Percentiles rank a stretch among this genome's conserved stretches.
Evolutionary conservation across 1,140 invertebrate species (phyloP).

Genomic region (Elysia chlorotica): DNA sequence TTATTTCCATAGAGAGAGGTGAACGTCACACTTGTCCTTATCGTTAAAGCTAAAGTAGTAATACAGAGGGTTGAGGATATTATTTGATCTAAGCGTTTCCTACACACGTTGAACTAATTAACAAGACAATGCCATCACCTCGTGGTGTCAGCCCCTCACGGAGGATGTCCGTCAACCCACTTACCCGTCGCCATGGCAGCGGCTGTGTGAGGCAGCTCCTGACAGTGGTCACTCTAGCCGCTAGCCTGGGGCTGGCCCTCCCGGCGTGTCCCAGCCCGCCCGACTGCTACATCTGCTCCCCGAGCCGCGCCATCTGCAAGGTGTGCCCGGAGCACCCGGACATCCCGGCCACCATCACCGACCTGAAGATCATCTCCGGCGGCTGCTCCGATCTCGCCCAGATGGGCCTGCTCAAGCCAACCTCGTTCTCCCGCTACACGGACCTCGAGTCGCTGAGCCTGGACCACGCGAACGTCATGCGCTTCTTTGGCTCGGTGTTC

Average conservation of each 20-base stretch:
- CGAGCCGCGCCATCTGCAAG: conserved; percentile 20
- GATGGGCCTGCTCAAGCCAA: background rate
- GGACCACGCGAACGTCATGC: conserved; percentile 23
- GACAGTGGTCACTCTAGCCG: too few species aligned
- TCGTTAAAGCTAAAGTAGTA: too few species aligned
- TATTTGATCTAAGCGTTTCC: too few species aligned
- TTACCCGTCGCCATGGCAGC: too few species aligned
- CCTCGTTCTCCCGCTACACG: background rate
- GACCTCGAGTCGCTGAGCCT: conserved; percentile 31
- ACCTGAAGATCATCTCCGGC: conserved; percentile 10
- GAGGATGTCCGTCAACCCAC: too few species aligned
- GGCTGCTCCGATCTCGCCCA: conserved; percentile 2
- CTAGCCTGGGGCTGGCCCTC: background rate
- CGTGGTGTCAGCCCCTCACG: too few species aligned
- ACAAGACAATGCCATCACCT: too few species aligned
- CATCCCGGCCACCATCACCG: conserved; percentile 18
- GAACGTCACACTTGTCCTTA: too few species aligned
- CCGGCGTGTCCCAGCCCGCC: background rate
- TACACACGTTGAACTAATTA: too few species aligned
- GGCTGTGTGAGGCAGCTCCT: too few species aligned
- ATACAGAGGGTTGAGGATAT: too few species aligned
- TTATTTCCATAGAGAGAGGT: too few species aligned
- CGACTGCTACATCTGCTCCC: conserved; percentile 1
- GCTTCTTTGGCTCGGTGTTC: conserved; percentile 26
- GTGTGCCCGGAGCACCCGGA: conserved; percentile 9